Base-by-base conservation (phyloP, 1,140 invertebrate species). In the Yoshiicerus persimilis region DNA sequence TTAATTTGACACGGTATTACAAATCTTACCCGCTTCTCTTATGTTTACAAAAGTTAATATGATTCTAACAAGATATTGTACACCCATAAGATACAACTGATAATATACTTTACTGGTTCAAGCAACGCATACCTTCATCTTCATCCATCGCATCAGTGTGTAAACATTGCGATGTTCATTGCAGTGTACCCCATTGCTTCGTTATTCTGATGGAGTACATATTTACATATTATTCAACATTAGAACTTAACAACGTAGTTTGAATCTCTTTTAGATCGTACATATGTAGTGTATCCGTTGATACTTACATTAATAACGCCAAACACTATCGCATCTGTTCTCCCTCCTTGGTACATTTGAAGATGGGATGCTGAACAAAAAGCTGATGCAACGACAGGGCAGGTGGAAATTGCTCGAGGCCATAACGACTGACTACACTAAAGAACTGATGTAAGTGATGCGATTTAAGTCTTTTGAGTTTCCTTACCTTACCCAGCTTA, bases 331-430 rank as follows among this genome's bases (percentile, higher is more conserved):
- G 20, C 47, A 56, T 56, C 47, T n/a, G 47, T 39, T 39, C 56
- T 62, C 56, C n/a, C 56, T n/a, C 8, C 30, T 27, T 70, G 66
- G 27, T 70, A 32, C 66, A 70, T 70, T 70, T 13, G 66, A 70
- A 84, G 80, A 84, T 84, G 80, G 25, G 80, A 38, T 39, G 80
- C 80, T 39, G 39, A 84, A 38, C 8, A 39, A 47, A 39, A 75
- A 30, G 27, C n/a, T 32, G 10, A 32, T 20, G 30, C 10, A 70
- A 70, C 30, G 64, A 10, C 64, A 75, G 23, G 25, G 47, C 85
- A 86, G 85, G 85, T 86, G 85, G 32, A 86, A 39, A 86, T 25
- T 4, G 85, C 85, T 86, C 30, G 47, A 86, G 85, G 85, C 56
- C 34, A 25, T 86, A 86, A 86, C 85, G 85, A 86, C 85, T 66